Conservation (phyloP, 2,113 vertebrate species). For the Peucedramus taeniatus region DNA sequence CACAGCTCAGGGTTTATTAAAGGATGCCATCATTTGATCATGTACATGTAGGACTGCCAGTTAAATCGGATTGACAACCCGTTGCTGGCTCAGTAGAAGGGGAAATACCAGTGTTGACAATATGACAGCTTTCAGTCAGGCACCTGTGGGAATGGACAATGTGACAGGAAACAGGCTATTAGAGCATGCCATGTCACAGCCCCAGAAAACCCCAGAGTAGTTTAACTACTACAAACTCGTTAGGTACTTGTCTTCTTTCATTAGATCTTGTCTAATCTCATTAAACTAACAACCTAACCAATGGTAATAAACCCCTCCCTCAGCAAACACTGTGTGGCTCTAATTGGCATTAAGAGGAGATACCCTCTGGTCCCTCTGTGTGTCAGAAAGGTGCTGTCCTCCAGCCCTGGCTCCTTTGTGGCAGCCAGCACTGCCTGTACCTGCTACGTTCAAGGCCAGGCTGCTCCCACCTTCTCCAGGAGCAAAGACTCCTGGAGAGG, state of each 20-base stretch:
- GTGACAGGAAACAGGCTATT: neutral
- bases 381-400: neutral
- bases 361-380: neutral
- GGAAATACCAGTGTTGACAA: neutral
- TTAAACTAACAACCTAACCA: constrained; percentile 40
- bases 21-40: neutral
- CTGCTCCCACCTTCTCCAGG: neutral
- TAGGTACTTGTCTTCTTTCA: neutral
- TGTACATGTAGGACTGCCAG: neutral
- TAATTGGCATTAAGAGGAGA: constrained; percentile 25
- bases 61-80: neutral
- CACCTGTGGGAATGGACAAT: neutral
- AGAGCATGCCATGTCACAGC: neutral
- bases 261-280: neutral
- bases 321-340: neutral
- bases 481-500: neutral
- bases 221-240: neutral
- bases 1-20: neutral
- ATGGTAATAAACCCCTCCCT: neutral
- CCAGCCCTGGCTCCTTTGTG: neutral
- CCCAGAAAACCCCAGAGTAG: neutral
- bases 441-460: neutral
- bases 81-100: neutral
- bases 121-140: neutral
- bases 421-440: neutral